A percentile compares a stretch with the other conserved stretches of the same genome.
Conservation (phyloP, 2,888 invertebrate species). For the Ormyrus pomaceus region DNA sequence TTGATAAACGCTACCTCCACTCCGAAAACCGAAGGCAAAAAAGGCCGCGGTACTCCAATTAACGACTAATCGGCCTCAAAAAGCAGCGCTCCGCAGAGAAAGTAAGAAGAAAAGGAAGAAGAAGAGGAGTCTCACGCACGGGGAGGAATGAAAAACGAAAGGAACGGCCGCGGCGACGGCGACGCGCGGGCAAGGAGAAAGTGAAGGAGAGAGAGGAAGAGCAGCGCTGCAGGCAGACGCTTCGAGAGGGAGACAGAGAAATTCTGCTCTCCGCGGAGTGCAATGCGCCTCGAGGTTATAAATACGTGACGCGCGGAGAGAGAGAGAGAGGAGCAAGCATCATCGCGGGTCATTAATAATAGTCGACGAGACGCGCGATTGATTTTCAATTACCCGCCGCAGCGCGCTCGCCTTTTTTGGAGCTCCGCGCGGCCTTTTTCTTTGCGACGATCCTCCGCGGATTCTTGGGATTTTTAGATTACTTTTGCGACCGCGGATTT, state of each 20-base stretch:
- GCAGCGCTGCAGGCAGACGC: background rate
- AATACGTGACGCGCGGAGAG: conserved; percentile 29
- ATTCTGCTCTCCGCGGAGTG: conserved; percentile 5
- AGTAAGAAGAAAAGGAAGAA: background rate
- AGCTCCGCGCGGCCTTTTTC: no score
- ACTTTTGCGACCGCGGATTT: no score
- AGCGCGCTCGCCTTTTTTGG: background rate
- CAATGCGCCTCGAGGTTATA: conserved; percentile 15
- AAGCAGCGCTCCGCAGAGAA: conserved; percentile 20
- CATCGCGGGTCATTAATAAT: conserved; percentile 30
- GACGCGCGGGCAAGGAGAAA: background rate
- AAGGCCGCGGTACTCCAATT: no score
- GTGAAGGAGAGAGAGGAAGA: background rate
- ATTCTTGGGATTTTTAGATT: no score
- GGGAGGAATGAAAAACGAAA: background rate
- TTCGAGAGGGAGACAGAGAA: conserved; percentile 11
- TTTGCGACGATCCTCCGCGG: no score
- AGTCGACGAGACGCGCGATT: conserved; percentile 20
- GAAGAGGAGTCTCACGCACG: background rate
- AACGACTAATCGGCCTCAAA: conserved; percentile 45
- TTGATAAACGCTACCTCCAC: no score
- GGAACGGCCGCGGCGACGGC: background rate
- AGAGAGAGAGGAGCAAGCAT: background rate
- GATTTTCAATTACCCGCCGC: conserved; percentile 42
- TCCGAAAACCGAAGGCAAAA: no score